phyloP scores from a whole-genome alignment of 2,113 vertebrate species.

The Protomyctophum bolini region DNA sequence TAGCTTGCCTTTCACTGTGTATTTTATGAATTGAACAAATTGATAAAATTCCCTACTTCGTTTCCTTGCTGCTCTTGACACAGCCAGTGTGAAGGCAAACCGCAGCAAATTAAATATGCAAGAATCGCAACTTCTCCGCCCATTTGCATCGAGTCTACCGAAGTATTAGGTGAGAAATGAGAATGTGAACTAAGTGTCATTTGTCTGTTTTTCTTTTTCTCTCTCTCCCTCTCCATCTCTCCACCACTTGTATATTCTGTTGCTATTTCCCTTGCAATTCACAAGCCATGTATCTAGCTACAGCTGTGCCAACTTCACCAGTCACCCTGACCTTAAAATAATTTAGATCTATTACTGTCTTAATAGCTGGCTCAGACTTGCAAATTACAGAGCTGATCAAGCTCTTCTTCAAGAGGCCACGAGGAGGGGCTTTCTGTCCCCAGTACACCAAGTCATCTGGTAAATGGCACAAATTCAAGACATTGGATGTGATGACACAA shows the following conservation, averaged over 20 bases:
- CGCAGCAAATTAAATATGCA: too few relatives aligned
- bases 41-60: too few relatives aligned
- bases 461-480: conserved; percentile 17
- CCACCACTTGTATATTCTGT: neutral
- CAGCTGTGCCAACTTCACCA: conserved; percentile 13
- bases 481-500: conserved; percentile 9
- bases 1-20: too few relatives aligned
- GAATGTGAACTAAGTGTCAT: too few relatives aligned
- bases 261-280: conserved; percentile 8
- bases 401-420: conserved; percentile 23
- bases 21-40: too few relatives aligned
- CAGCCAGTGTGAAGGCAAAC: too few relatives aligned
- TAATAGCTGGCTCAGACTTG: conserved; percentile 31
- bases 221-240: neutral
- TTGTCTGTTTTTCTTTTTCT: conserved; percentile 1
- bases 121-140: too few relatives aligned
- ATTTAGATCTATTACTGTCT: conserved; percentile 41
- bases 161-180: too few relatives aligned
- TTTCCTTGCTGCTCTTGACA: too few relatives aligned
- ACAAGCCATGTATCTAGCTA: conserved; percentile 31
- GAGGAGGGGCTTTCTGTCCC: neutral
- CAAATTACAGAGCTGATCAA: conserved; percentile 38
- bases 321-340: conserved; percentile 42
- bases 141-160: too few relatives aligned
- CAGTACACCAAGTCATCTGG: neutral